Conservation (phyloP, 2,113 vertebrate species). For the Semnornis frantzii region DNA sequence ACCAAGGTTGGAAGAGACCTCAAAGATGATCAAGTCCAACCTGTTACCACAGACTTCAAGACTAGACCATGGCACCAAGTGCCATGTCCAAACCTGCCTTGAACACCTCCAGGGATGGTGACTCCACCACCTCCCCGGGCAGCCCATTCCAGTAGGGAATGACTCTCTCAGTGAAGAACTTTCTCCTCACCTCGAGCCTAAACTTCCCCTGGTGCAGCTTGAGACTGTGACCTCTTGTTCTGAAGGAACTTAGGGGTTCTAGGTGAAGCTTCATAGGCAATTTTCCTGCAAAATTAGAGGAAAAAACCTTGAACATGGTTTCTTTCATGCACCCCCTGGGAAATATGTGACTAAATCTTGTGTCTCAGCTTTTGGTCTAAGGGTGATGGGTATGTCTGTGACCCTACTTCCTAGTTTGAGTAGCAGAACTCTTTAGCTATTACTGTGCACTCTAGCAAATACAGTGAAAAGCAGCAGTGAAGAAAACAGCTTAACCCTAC, state of each 20-base stretch:
- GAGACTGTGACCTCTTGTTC: too few species aligned
- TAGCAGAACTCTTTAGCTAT: conserved; percentile 13
- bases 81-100: too few species aligned
- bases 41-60: too few species aligned
- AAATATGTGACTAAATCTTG: not conserved
- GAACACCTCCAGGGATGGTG: too few species aligned
- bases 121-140: too few species aligned
- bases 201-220: too few species aligned
- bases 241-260: not conserved
- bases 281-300: not conserved
- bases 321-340: not conserved
- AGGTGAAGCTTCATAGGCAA: not conserved
- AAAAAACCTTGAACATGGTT: not conserved
- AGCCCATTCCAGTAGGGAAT: too few species aligned
- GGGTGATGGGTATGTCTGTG: conserved; percentile 25
- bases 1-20: too few species aligned
- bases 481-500: conserved; percentile 25
- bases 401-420: not conserved
- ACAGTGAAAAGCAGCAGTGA: not conserved
- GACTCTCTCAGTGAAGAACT: too few species aligned
- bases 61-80: too few species aligned
- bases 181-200: too few species aligned
- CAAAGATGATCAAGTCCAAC: too few species aligned
- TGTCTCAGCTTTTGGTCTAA: not conserved
- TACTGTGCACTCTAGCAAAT: not conserved